Evolutionary conservation across 2,113 vertebrate genomes (phyloP).

Genomic region (Condylura cristata): DNA sequence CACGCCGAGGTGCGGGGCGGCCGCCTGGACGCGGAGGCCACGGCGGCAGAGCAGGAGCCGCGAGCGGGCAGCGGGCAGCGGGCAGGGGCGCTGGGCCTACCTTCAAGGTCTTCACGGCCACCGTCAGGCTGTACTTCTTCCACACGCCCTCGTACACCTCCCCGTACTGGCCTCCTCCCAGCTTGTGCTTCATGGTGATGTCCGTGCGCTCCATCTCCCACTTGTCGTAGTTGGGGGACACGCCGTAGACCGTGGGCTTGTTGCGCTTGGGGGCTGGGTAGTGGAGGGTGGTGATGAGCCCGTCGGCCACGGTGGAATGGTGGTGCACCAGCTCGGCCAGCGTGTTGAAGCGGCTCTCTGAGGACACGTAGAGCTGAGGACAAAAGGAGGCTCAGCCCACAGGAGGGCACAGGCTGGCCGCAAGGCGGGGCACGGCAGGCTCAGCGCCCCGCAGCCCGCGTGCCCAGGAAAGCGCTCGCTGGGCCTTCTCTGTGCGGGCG

Average conservation of each 20-base stretch:
- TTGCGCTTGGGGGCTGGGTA: conserved; percentile 99
- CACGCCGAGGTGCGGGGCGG: too few species aligned
- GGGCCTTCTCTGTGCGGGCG: too few species aligned
- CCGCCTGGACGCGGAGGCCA: background rate
- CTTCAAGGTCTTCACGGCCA: conserved; percentile 98
- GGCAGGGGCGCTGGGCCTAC: conserved; percentile 75
- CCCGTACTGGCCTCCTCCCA: conserved; percentile 98
- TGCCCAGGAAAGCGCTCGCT: too few species aligned
- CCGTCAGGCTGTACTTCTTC: conserved; percentile 98
- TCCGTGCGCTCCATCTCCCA: conserved; percentile 99
- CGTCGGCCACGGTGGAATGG: conserved; percentile 97
- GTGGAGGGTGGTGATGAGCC: conserved; percentile 98
- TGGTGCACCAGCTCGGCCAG: conserved; percentile 98
- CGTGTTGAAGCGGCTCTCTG: conserved; percentile 98
- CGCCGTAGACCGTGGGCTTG: conserved; percentile 98
- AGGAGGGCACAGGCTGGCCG: too few species aligned
- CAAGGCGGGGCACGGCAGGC: too few species aligned
- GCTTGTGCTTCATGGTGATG: conserved; percentile 99
- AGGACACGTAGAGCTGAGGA: conserved; percentile 96
- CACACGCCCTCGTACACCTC: conserved; percentile 99
- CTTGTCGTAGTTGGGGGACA: conserved; percentile 98
- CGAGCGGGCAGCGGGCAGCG: too few species aligned
- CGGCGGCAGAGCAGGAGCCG: background rate
- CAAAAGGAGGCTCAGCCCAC: too few species aligned
- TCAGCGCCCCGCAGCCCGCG: too few species aligned